A percentile compares a stretch with the other conserved stretches of the same genome.
These are phyloP conservation scores for Conops quadrifasciatus DNA, from an alignment of 2,888 invertebrate species.

Conservation along the genomic window DNA sequence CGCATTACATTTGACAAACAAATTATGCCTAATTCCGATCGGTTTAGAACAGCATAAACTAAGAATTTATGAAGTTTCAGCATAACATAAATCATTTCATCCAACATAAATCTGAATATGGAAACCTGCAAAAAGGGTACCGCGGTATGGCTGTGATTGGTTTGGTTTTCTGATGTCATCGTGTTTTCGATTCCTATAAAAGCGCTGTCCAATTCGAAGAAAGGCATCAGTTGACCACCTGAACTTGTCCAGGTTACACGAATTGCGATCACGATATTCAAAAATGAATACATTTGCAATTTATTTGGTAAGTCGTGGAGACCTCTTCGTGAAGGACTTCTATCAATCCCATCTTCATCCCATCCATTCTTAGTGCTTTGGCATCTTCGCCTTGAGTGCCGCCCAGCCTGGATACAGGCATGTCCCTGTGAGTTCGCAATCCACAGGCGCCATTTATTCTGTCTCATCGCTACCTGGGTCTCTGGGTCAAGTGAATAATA, in stretches of 20 bases:
- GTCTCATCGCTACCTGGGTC: neutral
- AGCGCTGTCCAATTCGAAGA: neutral
- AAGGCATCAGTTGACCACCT: slow-evolving; percentile 1
- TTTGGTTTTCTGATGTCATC: too few species aligned
- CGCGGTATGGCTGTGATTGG: too few species aligned
- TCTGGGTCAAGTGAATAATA: neutral
- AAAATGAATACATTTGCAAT: neutral
- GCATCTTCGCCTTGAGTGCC: slow-evolving; percentile 10
- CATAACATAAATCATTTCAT: too few species aligned
- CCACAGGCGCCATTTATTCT: neutral
- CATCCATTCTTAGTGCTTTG: neutral
- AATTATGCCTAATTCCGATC: too few species aligned
- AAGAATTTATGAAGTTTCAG: too few species aligned
- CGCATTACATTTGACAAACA: too few species aligned
- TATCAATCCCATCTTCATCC: neutral
- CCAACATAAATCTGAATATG: too few species aligned
- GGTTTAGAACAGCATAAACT: too few species aligned
- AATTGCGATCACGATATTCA: neutral
- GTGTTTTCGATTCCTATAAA: slow-evolving; percentile 4
- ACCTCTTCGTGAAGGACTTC: neutral
- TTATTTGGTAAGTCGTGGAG: slow-evolving; percentile 4
- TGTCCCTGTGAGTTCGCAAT: slow-evolving; percentile 17
- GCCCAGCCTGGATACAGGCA: slow-evolving; percentile 15
- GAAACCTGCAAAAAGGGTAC: too few species aligned
- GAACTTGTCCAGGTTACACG: neutral